Base-by-base conservation (phyloP, 2,888 invertebrate species). In the Seladonia tumulorum region DNA sequence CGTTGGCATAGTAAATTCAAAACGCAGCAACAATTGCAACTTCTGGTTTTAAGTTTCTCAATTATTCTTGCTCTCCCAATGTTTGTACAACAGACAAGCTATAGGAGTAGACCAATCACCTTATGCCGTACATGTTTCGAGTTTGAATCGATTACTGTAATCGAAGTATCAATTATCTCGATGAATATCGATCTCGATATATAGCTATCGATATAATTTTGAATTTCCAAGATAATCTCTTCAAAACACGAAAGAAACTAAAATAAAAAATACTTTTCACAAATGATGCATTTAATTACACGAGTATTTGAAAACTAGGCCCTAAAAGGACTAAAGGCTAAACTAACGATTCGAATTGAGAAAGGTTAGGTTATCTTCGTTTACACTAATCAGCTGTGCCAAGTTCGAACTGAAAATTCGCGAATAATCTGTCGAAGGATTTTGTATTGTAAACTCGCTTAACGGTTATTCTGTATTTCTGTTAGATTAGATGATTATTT, bases 291-390 rank as follows among this genome's bases (percentile, higher is more conserved):
- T 5, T 39, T 12, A 66, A 66, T 18, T 29, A 16, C 12, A 8
- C 14, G 22, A 29, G 45, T 66, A 53, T 53, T 3, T 42, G 29
- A 25, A 22, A 42, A 75, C 2, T 22, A 14, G 12, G 0, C 42
- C 29, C 14, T 45, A n/a, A 82, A 47, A 73, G 25, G 14, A 2
- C 25, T n/a, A 49, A 1, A 16, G 14, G 14, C 42, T 1, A 10
- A 53, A 49, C 7, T 29, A 57, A 35, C 5, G 42, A 3, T 8
- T 1, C 16, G 5, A 14, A 60, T 39, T 5, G 14, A 18, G 1
- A 45, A 25, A 83, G 68, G 76, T 77, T 77, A 83, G 68, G 83
- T 82, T 74, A 70, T 42, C 18, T 73, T 35, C 47, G 18, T 76
- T 82, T 68, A 68, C 25, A 29, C 25, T 14, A 57, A 82, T 82